Percentiles rank a stretch among this genome's conserved stretches.
Conservation (phyloP, 30 jellyfish, hydroid and myxozoan genomes). For the Clytia hemisphaerica region DNA sequence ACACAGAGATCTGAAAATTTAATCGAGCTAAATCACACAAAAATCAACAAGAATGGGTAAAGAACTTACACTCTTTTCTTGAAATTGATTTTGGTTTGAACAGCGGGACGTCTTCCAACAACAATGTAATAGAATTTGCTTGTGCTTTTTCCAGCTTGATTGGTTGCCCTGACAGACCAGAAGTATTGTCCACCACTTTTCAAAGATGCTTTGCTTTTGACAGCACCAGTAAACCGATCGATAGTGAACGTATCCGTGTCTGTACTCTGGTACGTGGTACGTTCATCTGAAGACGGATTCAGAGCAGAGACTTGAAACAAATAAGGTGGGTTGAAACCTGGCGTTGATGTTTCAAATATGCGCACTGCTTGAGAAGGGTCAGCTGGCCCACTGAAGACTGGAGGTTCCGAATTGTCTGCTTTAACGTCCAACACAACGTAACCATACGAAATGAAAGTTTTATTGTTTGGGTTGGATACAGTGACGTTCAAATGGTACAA, state of each 20-base stretch:
- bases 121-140: too few relatives aligned
- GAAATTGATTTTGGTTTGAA: too few relatives aligned
- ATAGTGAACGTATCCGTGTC: neutral
- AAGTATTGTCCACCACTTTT: constrained; percentile 6
- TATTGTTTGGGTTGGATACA: neutral
- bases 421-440: constrained; percentile 1
- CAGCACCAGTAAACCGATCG: constrained; percentile 18
- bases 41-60: too few relatives aligned
- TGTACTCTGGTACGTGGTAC: neutral
- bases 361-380: neutral
- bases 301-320: constrained; percentile 21
- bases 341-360: constrained; percentile 23
- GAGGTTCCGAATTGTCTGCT: neutral
- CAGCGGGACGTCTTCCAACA: too few relatives aligned
- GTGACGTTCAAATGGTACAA: constrained; percentile 17
- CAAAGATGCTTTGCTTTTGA: neutral
- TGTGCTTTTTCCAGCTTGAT: too few relatives aligned
- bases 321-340: constrained; percentile 25
- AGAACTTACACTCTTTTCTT: too few relatives aligned
- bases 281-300: neutral
- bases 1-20: too few relatives aligned
- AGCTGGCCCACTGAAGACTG: neutral
- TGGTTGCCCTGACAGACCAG: constrained; percentile 25
- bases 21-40: too few relatives aligned
- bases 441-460: constrained; percentile 11